Evolutionary conservation across 2,888 invertebrate genomes (phyloP).

Genomic region (Caradrina clavipalpis): DNA sequence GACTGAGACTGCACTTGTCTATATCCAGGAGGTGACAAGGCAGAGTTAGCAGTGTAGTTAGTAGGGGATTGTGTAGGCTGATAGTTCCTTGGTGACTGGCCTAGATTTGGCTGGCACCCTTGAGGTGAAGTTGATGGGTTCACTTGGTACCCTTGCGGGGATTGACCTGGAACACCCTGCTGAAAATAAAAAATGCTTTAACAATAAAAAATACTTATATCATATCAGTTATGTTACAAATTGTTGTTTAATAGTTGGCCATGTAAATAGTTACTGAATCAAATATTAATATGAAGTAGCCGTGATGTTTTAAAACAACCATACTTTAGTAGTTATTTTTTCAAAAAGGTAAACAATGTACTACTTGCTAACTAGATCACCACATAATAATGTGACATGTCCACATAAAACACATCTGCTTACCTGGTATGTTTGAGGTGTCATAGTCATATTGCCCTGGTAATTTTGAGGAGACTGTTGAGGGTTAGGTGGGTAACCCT

Average conservation of each 20-base stretch:
- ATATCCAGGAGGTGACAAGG: constrained; percentile 90
- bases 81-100: constrained; percentile 86
- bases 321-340: too few species aligned
- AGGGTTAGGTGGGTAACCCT: constrained; percentile 84
- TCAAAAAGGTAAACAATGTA: neutral
- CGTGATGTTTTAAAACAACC: too few species aligned
- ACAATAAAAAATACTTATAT: constrained; percentile 1
- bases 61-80: constrained; percentile 91
- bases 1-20: constrained; percentile 88
- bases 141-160: constrained; percentile 90
- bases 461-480: constrained; percentile 86
- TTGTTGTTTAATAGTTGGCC: too few species aligned
- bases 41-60: constrained; percentile 84
- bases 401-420: constrained; percentile 18
- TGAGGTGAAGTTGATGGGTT: constrained; percentile 90
- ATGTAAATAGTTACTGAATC: too few species aligned
- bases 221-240: too few species aligned
- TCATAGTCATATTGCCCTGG: constrained; percentile 85
- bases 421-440: constrained; percentile 90
- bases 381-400: neutral
- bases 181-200: constrained; percentile 27
- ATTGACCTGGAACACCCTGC: constrained; percentile 84
- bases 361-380: neutral
- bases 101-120: constrained; percentile 82
- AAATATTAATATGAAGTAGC: too few species aligned